Evolutionary conservation across 2,113 vertebrate genomes (phyloP), one percentile per base, ranked within the genome.

Genomic region (Genyomyrus donnyi): DNA sequence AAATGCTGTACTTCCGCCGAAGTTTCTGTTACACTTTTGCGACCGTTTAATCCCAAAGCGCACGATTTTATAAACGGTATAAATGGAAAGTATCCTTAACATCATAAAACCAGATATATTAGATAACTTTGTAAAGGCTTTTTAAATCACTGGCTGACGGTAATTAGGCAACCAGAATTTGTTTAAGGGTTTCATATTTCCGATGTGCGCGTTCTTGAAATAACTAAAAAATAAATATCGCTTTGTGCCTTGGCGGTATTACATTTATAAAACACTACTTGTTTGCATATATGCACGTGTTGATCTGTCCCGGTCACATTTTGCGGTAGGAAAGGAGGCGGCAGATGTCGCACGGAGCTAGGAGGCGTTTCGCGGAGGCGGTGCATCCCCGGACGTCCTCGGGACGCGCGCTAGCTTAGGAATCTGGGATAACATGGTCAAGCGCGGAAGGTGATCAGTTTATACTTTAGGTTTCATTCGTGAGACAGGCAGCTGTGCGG

Each of bases 371-470:
- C 9, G 15, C 46, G 5, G 42, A 6, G 66, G 66, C 13, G 90
- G 90, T 90, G 39, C 77, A 80, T 9, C 70, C 83, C 62, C n/a
- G 9, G 91, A 62, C 77, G 45, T 77, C 42, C 21, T 31, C 9
- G 53, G 58, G 56, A 88, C 8, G 39, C 53, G 4, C 11, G 6
- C 24, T 45, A 10, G 17, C 46, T 94, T 93, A 90, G 91, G 88
- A 89, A 90, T 87, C 66, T 85, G 89, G 45, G 10, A 45, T 21
- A 92, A 49, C 90, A 1, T 83, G 80, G 85, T 49, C 6, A 35
- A 3, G 52, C 8, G 48, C 3, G 45, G 5, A 58, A 19, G 1
- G 24, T 3, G 0, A 4, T 31, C 91, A 62, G 27, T 9, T 91
- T 39, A 90, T 27, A n/a, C 6, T 50, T 86, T 49, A 15, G 10